Conservation (phyloP, 2,797 vertebrate genomes). For the Chiloscyllium punctatum region DNA sequence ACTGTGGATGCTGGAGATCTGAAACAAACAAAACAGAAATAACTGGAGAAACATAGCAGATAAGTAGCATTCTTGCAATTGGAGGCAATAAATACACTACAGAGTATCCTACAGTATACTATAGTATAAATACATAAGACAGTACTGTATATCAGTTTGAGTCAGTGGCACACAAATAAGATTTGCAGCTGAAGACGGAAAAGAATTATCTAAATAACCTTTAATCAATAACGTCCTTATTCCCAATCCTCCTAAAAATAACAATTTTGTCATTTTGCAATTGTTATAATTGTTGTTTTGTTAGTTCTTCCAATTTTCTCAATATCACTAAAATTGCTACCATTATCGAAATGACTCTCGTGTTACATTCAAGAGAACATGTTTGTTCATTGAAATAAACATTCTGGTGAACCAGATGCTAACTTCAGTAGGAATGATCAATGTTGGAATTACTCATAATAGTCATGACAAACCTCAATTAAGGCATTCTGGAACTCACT, state of each 20-base stretch:
- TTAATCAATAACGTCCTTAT: background rate
- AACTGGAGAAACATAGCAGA: too few species aligned
- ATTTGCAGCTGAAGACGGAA: background rate
- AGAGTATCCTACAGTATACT: background rate
- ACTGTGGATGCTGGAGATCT: too few species aligned
- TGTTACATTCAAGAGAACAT: background rate
- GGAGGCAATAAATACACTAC: background rate
- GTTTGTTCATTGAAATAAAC: background rate
- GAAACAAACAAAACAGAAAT: too few species aligned
- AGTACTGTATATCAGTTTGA: background rate
- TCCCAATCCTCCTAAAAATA: background rate
- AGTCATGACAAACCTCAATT: background rate
- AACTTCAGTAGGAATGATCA: background rate
- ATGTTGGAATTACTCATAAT: background rate
- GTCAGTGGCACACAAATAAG: too few species aligned
- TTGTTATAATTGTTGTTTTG: background rate
- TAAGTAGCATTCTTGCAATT: background rate
- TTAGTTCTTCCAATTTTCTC: background rate
- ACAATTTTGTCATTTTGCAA: background rate
- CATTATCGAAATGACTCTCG: background rate
- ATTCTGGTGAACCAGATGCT: background rate
- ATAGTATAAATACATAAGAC: too few species aligned
- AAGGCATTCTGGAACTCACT: background rate
- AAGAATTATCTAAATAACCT: background rate
- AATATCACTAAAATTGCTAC: background rate